Percentiles rank a stretch among this genome's conserved stretches.
These are phyloP conservation scores for Nansenia antarctica DNA, from an alignment of 2,113 vertebrate genomes.

Conservation along the genomic window DNA sequence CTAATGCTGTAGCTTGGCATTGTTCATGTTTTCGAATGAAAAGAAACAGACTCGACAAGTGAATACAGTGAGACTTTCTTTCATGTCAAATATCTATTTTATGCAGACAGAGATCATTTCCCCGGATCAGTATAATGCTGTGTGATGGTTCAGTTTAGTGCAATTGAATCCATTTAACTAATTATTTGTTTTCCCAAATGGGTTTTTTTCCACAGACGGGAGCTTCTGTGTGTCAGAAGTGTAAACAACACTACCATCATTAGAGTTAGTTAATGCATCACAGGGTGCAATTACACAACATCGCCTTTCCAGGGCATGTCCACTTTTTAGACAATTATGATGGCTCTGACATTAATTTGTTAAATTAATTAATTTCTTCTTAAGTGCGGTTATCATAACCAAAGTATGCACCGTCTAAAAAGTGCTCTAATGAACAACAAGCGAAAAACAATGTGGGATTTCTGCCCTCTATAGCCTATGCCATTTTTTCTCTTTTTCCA, in stretches of 20 bases:
- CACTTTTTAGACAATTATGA: slow-evolving; percentile 9
- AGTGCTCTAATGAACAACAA: neutral
- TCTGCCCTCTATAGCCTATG: neutral
- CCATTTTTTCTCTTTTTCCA: neutral
- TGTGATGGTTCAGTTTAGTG: neutral
- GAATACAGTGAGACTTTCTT: no score
- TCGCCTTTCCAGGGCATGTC: no score
- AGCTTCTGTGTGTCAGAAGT: no score
- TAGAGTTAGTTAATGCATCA: neutral
- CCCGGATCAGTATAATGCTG: no score
- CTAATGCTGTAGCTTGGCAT: no score
- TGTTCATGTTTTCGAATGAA: no score
- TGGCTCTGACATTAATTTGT: neutral
- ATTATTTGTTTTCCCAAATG: neutral
- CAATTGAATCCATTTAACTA: neutral
- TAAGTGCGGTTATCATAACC: neutral
- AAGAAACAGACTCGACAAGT: no score
- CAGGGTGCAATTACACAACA: slow-evolving; percentile 8
- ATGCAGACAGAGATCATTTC: no score
- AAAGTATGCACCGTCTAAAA: neutral
- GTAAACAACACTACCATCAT: slow-evolving; percentile 9
- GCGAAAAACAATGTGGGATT: neutral
- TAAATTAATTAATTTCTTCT: no score
- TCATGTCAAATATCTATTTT: no score
- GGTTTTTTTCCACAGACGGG: neutral